Percentiles rank a stretch among this genome's conserved stretches.
Evolutionary conservation across 2,888 invertebrate genomes (phyloP).

Genomic region (Trichopoda pennipes): DNA sequence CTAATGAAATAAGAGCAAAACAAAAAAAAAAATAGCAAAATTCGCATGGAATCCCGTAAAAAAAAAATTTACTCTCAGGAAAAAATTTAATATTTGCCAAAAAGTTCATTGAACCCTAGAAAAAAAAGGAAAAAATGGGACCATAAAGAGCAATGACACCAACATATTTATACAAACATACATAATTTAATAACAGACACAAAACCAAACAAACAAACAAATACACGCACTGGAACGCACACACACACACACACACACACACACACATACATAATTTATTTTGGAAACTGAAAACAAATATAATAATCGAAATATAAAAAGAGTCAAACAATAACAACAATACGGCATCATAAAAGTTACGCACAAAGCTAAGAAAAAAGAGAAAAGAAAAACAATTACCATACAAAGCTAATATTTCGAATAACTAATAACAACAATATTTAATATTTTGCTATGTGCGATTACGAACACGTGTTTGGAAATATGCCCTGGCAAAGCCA

Average conservation of each 20-base stretch:
- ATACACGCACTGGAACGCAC: too few relatives aligned
- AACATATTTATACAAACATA: slow-evolving; percentile 15
- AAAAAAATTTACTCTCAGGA: slow-evolving; percentile 25
- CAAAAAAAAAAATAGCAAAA: slow-evolving; percentile 24
- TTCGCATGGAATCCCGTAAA: slow-evolving; percentile 45
- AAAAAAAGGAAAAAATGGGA: slow-evolving; percentile 21
- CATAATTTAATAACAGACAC: background rate
- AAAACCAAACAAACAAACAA: background rate
- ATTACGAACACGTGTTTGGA: too few relatives aligned
- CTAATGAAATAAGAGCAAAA: slow-evolving; percentile 28
- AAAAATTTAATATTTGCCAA: slow-evolving; percentile 47
- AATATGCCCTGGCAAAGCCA: too few relatives aligned
- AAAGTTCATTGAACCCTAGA: slow-evolving; percentile 57
- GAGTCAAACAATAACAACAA: slow-evolving; percentile 32
- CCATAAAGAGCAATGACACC: slow-evolving; percentile 60
- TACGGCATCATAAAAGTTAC: slow-evolving; percentile 25
- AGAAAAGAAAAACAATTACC: too few relatives aligned
- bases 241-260: slow-evolving; percentile 13
- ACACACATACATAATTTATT: slow-evolving; percentile 21
- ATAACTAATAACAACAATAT: too few relatives aligned
- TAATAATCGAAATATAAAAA: slow-evolving; percentile 20
- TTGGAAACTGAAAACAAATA: slow-evolving; percentile 10
- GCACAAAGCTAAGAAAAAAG: background rate
- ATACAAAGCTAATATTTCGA: too few relatives aligned
- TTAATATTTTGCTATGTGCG: too few relatives aligned